Evolutionary conservation across 2,888 invertebrate genomes (phyloP), one percentile per base, ranked within the genome.

Genomic region (Stegana nigrithorax): DNA sequence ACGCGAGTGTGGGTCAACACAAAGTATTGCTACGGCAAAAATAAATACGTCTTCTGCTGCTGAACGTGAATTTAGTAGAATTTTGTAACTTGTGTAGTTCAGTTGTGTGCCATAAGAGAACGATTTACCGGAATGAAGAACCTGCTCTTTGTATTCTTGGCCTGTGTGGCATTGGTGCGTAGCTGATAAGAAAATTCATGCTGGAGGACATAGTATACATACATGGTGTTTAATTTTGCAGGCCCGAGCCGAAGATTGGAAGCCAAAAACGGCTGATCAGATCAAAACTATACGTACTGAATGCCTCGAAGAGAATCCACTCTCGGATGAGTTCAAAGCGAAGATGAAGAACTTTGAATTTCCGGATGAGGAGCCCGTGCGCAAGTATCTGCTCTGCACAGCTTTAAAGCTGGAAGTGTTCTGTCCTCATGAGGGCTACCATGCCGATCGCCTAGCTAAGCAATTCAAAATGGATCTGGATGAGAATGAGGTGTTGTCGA

Each of bases 401-500:
- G 81, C 78, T 19, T 61, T 56, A 21, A 84, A 82, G 63, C 61
- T 83, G 67, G 81, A 70, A 19, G 66, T 84, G 19, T 84, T 81
- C 73, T 82, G 82, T 60, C 61, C 67, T 8, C 66, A 76, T 25
- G 56, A 73, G 58, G 84, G 84, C 39, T 83, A 79, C 55, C 82
- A 83, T 67, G 71, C 78, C 27, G 82, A 84, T 64, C 83, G 83
- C 21, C 64, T 84, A 63, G 81, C 75, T 50, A 81, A 82, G 62
- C 84, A 84, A 66, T 84, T 84, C 64, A 80, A 80, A 66, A 76
- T 81, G 81, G 80, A 80, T 47, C 66, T 83, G 60, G 70, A 70
- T 39, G 83, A 82, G 63, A 72, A 72, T 39, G 84, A 84, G 60
- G 84, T 74, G 5, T 64, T 75, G n/a, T 63, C 66, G 14, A 79